Base-by-base conservation (phyloP, 1,140 invertebrate genomes). In the Cephus cinctus region DNA sequence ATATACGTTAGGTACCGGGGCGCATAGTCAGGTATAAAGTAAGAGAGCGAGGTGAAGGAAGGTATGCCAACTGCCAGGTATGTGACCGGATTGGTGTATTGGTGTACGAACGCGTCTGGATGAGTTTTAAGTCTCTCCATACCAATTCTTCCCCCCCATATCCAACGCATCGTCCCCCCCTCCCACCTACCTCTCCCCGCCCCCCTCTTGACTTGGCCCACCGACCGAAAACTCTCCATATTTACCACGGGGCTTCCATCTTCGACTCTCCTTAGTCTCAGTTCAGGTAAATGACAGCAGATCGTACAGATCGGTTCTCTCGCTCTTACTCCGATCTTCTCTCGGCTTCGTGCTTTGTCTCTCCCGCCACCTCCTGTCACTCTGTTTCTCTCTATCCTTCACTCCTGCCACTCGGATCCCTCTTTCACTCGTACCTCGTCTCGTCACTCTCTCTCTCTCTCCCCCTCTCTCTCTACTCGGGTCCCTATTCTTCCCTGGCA, bases 11-110 rank as follows among this genome's bases (percentile, higher is more conserved):
- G 47, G 47, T 48, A 30, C 25, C 35, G 9, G 35, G 21, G 42
- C 45, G 39, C 35, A 45, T 43, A 23, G 39, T 44, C 63, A 68
- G 66, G 61, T 68, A 66, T 65, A 65, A 61, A 66, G 47, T 54
- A 31, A 39, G 32, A 47, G 21, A 19, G 25, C 15, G 38, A 35
- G 22, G 21, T 18, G 39, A 38, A 18, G 15, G n/a, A 30, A 38
- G 44, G 38, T 39, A 53, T 43, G 25, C 38, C 43, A 40, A 42
- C 34, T 43, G 21, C 22, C 47, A 50, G 47, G 47, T 54, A 54
- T 47, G 47, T 43, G 43, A n/a, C n/a, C n/a, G n/a, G n/a, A n/a
- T n/a, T n/a, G n/a, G n/a, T n/a, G n/a, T n/a, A n/a, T n/a, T n/a
- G n/a, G n/a, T n/a, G n/a, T n/a, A n/a, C n/a, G n/a, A n/a, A n/a